Evolutionary conservation across 2,888 invertebrate genomes (phyloP), one percentile per base, ranked within the genome.

Genomic region (Xestia c-nigrum): DNA sequence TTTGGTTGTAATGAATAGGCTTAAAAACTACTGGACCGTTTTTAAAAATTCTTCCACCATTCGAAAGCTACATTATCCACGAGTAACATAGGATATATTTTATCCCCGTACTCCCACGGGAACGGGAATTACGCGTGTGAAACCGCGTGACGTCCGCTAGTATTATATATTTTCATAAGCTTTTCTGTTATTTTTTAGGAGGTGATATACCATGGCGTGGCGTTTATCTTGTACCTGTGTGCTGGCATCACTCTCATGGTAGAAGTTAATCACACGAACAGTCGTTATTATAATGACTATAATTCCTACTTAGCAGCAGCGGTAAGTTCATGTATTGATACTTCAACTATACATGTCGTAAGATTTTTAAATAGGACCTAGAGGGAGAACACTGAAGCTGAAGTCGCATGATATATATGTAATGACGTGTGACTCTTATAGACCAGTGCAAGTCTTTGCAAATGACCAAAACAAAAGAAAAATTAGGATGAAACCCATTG

Each of bases 161-260:
- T n/a, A n/a, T 52, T 52, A 31, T 31, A 6, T n/a, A 0, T 52
- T 55, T 81, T 52, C 0, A 59, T 52, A 2, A 14, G 1, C 47
- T 52, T 38, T 46, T 73, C 67, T 66, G 40, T 0, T 66, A 0
- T 66, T 81, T 67, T 97, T 65, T 95, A 99, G 99, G 98, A 99
- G 97, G 97, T 98, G 74, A 97, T 99, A 82, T 99, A 98, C 90
- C 99, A 99, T 88, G 97, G 97, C 12, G 94, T 98, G 78, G 98
- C 98, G 5, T 98, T 97, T 88, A 95, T 98, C 74, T 94, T 99
- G 75, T 97, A 98, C 86, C 92, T 99, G 69, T 97, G 98, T 72
- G 98, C 98, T 7, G 97, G 98, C 12, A 92, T 98, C 67, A 97
- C 97, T 2, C 96, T 98, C 55, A 91, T 98, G 21, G 97, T 98